Conservation (phyloP, 35 echinoderm and acorn worm genomes). For the Lytechinus variegatus region DNA sequence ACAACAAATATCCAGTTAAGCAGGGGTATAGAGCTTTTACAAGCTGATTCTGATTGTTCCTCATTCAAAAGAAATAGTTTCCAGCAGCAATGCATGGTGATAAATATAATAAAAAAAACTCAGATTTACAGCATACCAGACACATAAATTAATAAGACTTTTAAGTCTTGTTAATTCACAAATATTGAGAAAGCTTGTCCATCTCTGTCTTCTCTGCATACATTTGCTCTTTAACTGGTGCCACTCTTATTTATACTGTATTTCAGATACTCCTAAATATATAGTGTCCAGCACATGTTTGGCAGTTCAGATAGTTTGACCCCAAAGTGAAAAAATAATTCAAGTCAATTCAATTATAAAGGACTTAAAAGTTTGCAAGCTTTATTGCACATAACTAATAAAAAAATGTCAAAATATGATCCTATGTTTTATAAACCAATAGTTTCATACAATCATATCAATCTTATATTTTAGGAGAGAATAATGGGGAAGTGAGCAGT, state of each 20-base stretch:
- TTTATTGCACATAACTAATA: neutral
- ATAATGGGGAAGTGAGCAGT: neutral
- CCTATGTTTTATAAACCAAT: neutral
- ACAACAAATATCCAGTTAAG: neutral
- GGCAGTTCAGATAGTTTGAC: neutral
- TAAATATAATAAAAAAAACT: neutral
- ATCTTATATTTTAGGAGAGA: neutral
- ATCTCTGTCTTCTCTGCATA: neutral
- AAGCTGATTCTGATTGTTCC: neutral
- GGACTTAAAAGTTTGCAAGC: neutral
- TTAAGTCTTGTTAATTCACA: neutral
- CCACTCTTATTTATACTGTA: neutral
- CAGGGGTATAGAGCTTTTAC: neutral
- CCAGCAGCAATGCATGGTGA: neutral
- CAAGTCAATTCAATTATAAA: neutral
- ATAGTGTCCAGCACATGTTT: neutral
- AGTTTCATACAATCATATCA: neutral
- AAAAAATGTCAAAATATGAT: neutral
- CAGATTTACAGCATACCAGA: neutral
- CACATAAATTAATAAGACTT: neutral
- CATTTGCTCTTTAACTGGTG: neutral
- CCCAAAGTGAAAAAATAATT: neutral
- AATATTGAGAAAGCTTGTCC: neutral
- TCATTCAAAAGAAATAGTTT: neutral
- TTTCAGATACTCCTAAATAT: neutral